Evolutionary conservation across 2,888 invertebrate genomes (phyloP).

Genomic region (Notocelia uddmanniana): DNA sequence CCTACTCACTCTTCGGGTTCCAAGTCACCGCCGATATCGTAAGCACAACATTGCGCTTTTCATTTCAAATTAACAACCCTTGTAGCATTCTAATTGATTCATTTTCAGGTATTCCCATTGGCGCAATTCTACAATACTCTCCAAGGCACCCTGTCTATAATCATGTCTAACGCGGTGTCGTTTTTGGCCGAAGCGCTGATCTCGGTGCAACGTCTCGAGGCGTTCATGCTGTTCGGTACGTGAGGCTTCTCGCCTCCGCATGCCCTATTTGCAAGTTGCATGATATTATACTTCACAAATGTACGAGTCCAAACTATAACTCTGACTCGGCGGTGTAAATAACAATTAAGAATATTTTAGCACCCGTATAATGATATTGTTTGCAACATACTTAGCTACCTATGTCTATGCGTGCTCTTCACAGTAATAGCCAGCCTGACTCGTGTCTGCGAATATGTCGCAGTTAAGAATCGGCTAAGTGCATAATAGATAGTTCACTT

Average conservation of each 20-base stretch:
- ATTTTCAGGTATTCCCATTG: constrained; percentile 86
- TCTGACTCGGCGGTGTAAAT: constrained; percentile 56
- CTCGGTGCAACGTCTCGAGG: constrained; percentile 86
- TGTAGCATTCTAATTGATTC: constrained; percentile 48
- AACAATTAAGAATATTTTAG: constrained; percentile 43
- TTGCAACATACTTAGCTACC: too few species aligned
- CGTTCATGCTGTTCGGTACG: constrained; percentile 85
- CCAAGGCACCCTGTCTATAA: constrained; percentile 87
- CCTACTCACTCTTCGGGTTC: constrained; percentile 90
- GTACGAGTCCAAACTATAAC: constrained; percentile 63
- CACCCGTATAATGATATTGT: neutral
- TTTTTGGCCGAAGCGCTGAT: constrained; percentile 87
- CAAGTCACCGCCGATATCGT: constrained; percentile 85
- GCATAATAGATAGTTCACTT: too few species aligned
- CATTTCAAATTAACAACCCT: constrained; percentile 36
- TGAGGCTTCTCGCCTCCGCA: constrained; percentile 59
- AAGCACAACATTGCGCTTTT: constrained; percentile 55
- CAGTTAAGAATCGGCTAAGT: neutral
- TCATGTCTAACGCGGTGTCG: constrained; percentile 86
- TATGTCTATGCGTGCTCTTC: neutral
- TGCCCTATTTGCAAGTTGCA: constrained; percentile 50
- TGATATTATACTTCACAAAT: constrained; percentile 47
- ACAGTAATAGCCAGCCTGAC: neutral
- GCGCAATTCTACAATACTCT: constrained; percentile 88
- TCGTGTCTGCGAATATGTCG: neutral